Conservation (phyloP, 2,113 vertebrate species). For the Vidua macroura region DNA sequence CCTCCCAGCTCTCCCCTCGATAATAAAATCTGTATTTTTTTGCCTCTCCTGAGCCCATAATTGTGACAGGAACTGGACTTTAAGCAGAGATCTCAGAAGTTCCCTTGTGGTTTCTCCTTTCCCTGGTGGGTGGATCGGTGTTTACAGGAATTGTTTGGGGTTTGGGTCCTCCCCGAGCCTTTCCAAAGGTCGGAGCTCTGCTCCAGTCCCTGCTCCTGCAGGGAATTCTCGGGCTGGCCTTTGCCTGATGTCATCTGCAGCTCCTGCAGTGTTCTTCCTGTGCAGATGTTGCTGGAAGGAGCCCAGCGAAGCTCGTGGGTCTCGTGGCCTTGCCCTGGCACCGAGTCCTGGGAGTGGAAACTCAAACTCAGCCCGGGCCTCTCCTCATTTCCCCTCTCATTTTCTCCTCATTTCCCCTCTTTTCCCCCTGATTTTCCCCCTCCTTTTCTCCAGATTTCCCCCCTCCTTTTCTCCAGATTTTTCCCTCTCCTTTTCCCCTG, state of each 20-base stretch:
- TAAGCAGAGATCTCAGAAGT: not conserved
- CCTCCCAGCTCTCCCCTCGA: not conserved
- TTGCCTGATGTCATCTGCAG: not conserved
- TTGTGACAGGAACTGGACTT: rapidly evolving
- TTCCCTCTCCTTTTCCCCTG: too few relatives aligned
- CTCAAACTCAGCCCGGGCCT: not conserved
- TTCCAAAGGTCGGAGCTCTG: not conserved
- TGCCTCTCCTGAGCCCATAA: not conserved
- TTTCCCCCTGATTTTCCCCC: too few relatives aligned
- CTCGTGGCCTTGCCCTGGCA: not conserved
- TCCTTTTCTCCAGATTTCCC: too few relatives aligned
- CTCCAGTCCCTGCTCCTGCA: not conserved
- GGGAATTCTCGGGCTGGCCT: not conserved
- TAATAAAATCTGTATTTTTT: rapidly evolving
- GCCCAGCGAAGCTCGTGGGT: not conserved
- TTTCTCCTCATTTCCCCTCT: not conserved
- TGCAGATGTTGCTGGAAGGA: constrained; percentile 27
- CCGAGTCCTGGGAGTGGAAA: not conserved
- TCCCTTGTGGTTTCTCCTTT: not conserved
- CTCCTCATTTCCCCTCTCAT: not conserved
- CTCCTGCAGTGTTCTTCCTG: not conserved
- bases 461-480: too few relatives aligned
- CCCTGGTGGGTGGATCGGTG: not conserved
- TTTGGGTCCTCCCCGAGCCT: not conserved
- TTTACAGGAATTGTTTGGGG: not conserved